Conservation (phyloP, 2,797 vertebrate species). For the Triplophysa bombifrons region DNA sequence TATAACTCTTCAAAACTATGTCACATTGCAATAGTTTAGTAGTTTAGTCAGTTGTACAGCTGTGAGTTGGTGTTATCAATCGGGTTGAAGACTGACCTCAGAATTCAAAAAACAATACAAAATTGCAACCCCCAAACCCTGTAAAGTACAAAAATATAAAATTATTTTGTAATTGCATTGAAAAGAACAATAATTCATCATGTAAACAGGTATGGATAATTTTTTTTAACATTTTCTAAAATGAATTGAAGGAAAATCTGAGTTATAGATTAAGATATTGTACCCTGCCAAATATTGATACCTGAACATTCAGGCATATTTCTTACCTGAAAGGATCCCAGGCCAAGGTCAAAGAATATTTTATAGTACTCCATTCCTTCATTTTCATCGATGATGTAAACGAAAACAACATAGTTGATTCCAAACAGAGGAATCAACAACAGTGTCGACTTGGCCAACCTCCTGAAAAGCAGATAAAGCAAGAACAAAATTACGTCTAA, state of each 20-base stretch:
- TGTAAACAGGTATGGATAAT: not conserved
- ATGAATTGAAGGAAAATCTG: too few relatives aligned
- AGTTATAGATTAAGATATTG: too few relatives aligned
- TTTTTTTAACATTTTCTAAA: too few relatives aligned
- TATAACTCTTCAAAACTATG: not conserved
- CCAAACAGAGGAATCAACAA: conserved; percentile 93
- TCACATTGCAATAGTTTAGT: not conserved
- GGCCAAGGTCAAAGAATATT: conserved; percentile 88
- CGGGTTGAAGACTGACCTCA: conserved; percentile 80
- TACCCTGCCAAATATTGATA: not conserved
- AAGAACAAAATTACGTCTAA: not conserved
- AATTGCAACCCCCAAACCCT: conserved; percentile 91
- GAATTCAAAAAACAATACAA: conserved; percentile 95
- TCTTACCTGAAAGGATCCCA: conserved; percentile 92
- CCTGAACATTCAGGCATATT: too few relatives aligned
- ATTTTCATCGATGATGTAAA: conserved; percentile 78
- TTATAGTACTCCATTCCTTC: conserved; percentile 73
- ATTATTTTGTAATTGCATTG: not conserved
- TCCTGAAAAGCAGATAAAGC: conserved; percentile 70
- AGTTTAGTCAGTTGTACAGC: not conserved
- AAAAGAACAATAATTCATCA: not conserved
- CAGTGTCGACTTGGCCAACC: conserved; percentile 92
- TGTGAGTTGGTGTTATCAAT: not conserved
- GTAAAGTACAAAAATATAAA: conserved; percentile 54
- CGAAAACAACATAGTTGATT: conserved; percentile 89